Conservation (phyloP, 2,888 invertebrate species). For the Yponomeuta malinellus region DNA sequence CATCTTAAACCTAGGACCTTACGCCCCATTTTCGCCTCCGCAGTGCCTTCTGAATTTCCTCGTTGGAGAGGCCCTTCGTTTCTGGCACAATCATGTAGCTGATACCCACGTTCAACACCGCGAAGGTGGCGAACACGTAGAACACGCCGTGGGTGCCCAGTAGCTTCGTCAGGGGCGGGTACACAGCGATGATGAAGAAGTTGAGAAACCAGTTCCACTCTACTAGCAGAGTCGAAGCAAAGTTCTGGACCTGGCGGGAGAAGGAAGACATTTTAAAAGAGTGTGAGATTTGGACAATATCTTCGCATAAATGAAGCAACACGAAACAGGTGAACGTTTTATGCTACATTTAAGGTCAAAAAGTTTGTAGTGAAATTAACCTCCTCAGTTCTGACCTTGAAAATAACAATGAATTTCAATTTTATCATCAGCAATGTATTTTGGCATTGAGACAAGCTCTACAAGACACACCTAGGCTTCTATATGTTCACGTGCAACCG, state of each 20-base stretch:
- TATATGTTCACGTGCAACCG: too few relatives aligned
- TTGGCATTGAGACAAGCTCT: too few relatives aligned
- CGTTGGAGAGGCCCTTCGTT: constrained; percentile 62
- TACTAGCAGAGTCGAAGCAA: constrained; percentile 57
- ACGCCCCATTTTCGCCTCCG: constrained; percentile 15
- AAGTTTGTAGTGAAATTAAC: too few relatives aligned
- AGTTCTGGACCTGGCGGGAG: constrained; percentile 44
- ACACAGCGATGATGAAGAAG: constrained; percentile 56
- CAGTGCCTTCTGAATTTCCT: constrained; percentile 47
- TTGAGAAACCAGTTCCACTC: constrained; percentile 62
- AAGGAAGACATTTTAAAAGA: neutral
- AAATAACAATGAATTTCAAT: too few relatives aligned
- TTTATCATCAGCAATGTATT: too few relatives aligned
- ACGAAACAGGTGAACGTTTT: too few relatives aligned
- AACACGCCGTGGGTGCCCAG: constrained; percentile 55
- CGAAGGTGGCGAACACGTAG: constrained; percentile 48
- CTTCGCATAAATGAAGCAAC: too few relatives aligned
- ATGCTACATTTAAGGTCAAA: too few relatives aligned
- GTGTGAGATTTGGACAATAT: constrained; percentile 7
- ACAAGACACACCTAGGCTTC: too few relatives aligned
- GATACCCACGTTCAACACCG: constrained; percentile 38
- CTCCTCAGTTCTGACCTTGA: too few relatives aligned
- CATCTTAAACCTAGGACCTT: too few relatives aligned
- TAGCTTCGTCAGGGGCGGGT: constrained; percentile 41
- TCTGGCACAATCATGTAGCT: constrained; percentile 55